Evolutionary conservation across 2,797 vertebrate genomes (phyloP), one percentile per base, ranked within the genome.

Genomic region (Galagoides demidoff): DNA sequence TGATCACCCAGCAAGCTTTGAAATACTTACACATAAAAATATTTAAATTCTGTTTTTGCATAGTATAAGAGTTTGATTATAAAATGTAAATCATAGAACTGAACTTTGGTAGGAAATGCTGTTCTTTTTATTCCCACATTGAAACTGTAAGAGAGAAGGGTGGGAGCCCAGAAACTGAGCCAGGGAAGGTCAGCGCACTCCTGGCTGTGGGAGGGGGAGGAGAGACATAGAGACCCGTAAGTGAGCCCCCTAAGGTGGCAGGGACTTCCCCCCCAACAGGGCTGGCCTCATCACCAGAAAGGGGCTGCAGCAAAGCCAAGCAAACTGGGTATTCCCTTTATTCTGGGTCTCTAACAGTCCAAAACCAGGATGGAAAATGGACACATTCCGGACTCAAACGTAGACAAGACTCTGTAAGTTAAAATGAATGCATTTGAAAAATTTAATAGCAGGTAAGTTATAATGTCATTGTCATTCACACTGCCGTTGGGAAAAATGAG

Each of bases 221-320:
- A 9, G 61, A 74, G 25, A 77, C n/a, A 23, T 2, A 39, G 77
- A 22, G 55, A 37, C 5, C 66, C 12, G 11, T 39, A 43, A 6
- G 22, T 10, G 25, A 0, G 2, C 14, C 70, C 13, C n/a, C 13
- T 31, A 12, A 71, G 3, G 43, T 55, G 31, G 14, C 14, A n/a
- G 14, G 64, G 10, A 39, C 11, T 6, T 34, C 14, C 3, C 10
- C 23, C 8, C 5, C 27, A 23, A 23, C 61, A 78, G 7, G 17
- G 13, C 6, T 20, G 68, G 12, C 59, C 13, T 52, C 34, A 1
- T 2, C 16, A 5, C 17, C 39, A 13, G 20, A 37, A 14, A 9
- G 0, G 5, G 20, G 5, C 4, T 1, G 16, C 13, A 3, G 3
- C 1, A 0, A 45, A 34, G n/a, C 19, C 31, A 27, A 25, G 6